Evolutionary conservation across 53 echinoderm and acorn worm species (phyloP).

Genomic region (Arbacia lixula): DNA sequence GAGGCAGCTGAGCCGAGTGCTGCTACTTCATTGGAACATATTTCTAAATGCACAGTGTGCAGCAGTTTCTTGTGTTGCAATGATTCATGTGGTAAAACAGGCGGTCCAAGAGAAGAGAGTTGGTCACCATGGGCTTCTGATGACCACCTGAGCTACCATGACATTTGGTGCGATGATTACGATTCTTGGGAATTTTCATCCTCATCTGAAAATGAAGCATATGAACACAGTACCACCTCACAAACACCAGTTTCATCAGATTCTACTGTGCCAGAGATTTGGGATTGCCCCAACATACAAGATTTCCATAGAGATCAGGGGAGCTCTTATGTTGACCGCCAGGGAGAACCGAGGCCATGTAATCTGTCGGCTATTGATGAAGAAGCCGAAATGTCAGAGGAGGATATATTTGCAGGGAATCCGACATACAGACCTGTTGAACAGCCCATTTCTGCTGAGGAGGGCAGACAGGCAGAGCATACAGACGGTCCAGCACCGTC

Average conservation of each 20-base stretch:
- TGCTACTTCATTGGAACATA: neutral
- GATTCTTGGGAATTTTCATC: slow-evolving; percentile 18
- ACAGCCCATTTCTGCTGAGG: no score
- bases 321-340: no score
- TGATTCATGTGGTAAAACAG: neutral
- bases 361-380: no score
- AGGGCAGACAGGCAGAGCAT: no score
- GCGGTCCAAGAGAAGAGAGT: neutral
- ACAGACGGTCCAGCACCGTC: no score
- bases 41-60: neutral
- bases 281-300: no score
- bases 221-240: neutral
- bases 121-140: slow-evolving; percentile 3
- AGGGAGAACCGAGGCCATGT: no score
- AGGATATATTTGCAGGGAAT: slow-evolving; percentile 9
- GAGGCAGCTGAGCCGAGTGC: neutral
- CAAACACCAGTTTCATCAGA: neutral
- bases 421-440: neutral
- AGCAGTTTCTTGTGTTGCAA: neutral
- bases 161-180: slow-evolving; percentile 34
- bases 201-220: neutral
- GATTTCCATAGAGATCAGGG: no score
- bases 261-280: neutral
- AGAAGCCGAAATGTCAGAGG: neutral
- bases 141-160: slow-evolving; percentile 24